A percentile compares a stretch with the other conserved stretches of the same genome.
Conservation (phyloP, 2,113 vertebrate species). For the Chlorodrepanis virens region DNA sequence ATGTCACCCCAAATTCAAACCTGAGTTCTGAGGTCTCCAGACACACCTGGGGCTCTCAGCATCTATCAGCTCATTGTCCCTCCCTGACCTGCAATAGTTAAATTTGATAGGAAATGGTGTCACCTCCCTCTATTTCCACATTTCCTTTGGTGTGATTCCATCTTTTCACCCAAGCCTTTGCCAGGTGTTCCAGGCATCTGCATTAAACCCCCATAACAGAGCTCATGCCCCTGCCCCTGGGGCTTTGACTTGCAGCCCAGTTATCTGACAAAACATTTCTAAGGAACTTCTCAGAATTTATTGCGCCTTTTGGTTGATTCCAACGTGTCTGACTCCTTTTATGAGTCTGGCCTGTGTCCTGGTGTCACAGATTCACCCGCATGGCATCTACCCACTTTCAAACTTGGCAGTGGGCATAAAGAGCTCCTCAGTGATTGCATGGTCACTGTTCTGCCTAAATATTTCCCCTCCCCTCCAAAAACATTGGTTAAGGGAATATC, state of each 20-base stretch:
- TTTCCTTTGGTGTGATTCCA: background rate
- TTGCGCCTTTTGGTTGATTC: background rate
- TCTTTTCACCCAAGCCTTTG: background rate
- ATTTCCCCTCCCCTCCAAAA: background rate
- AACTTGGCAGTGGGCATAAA: background rate
- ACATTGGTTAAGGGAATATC: background rate
- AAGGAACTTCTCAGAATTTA: background rate
- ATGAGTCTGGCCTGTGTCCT: background rate
- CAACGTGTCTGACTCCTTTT: background rate
- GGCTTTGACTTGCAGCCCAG: background rate
- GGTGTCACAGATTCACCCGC: background rate
- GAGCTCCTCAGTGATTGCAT: background rate
- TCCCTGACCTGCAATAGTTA: background rate
- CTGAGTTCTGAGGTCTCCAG: background rate
- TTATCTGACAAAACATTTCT: background rate
- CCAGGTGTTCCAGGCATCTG: background rate
- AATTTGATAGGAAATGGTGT: background rate
- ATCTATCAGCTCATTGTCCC: background rate
- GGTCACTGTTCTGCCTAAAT: background rate
- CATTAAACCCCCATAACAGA: rapidly evolving
- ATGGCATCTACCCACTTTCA: background rate
- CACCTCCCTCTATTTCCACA: background rate
- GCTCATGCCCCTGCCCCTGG: background rate
- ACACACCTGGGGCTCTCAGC: background rate
- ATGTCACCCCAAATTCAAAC: background rate